Evolutionary conservation across 2,888 invertebrate species (phyloP), one percentile per base, ranked within the genome.

Genomic region (Himalopsyche tibetana): DNA sequence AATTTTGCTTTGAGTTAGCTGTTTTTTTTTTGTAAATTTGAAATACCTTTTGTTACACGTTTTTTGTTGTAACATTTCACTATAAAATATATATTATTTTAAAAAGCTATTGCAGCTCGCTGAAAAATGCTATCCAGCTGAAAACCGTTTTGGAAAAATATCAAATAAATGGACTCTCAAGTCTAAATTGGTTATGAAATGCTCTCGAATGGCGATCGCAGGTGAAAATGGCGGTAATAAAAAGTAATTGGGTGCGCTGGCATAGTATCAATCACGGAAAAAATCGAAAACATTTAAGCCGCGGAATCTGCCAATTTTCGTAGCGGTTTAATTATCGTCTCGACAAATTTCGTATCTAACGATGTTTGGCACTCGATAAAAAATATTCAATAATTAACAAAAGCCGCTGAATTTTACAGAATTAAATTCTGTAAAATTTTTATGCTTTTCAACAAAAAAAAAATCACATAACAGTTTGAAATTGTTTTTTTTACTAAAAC

Each of bases 241-340:
- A 74, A 74, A 74, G 74, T 74, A 74, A 74, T 74, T 74, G 74
- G 74, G 36, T 74, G 74, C 74, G 36, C 74, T 36, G 36, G 74
- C 36, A 74, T 74, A 74, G 36, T 74, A 74, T 74, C 74, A 38
- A 74, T 74, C 74, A 74, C 74, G 74, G 36, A 74, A 74, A 74
- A 74, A 74, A 74, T 28, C 36, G 28, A 74, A 74, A 74, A 74
- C 74, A 74, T 74, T 74, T 74, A 74, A 74, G 28, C 74, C 74
- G 74, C 36, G 74, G 74, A 15, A 74, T 74, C 74, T 74, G 74
- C 28, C 74, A 74, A 74, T 74, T 74, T 9, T 5, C 4, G 19
- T 5, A 28, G 15, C 36, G 74, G 74, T 8, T 74, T 74, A 74
- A 74, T 74, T 74, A 74, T 36, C 38, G 15, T 36, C 36, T 19